Base-by-base conservation (phyloP, 2,888 invertebrate species). In the Netelia inedita region DNA sequence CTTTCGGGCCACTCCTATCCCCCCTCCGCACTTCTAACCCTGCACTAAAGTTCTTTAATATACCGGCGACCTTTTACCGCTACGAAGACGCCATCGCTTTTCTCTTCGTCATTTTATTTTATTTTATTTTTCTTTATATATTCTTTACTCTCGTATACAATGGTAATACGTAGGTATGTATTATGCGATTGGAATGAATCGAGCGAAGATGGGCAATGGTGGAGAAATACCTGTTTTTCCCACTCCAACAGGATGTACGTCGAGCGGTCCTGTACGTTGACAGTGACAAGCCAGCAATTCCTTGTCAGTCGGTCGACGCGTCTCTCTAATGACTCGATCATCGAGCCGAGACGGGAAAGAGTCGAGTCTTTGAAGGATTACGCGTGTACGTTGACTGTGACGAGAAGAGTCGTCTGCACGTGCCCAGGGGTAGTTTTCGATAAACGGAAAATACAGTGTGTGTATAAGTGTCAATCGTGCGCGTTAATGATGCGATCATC, bases 1-100 rank as follows among this genome's bases (percentile, higher is more conserved):
- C 75, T 82, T 79, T 79, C 59, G 46, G 75, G 82, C 85, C 85
- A 85, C 85, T 85, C 85, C 85, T 85, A 85, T 83, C n/a, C 43
- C 57, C 57, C 59, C 21, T 21, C 23, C 57, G 14, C 50, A 21
- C 19, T 28, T 57, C 16, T 19, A n/a, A 14, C 14, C 46, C 35
- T 53, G 16, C 10, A 14, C 14, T 14, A n/a, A 53, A 53, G 16
- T 53, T 6, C 53, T 53, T 53, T 16, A 14, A 53, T 53, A 9
- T 41, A 23, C 19, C 59, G 16, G 53, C 66, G 72, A 76, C 65
- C 79, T 78, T 78, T 82, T 35, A 65, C 41, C 19, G 28, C 66
- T 66, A 19, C 14, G 59, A 41, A 72, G 72, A 68, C 82, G 73
- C 82, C 78, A 82, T 82, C 43, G 78, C 66, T 35, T 59, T 43